Evolutionary conservation across 2,113 vertebrate species (phyloP).

Genomic region (Microcebus jonahi): DNA sequence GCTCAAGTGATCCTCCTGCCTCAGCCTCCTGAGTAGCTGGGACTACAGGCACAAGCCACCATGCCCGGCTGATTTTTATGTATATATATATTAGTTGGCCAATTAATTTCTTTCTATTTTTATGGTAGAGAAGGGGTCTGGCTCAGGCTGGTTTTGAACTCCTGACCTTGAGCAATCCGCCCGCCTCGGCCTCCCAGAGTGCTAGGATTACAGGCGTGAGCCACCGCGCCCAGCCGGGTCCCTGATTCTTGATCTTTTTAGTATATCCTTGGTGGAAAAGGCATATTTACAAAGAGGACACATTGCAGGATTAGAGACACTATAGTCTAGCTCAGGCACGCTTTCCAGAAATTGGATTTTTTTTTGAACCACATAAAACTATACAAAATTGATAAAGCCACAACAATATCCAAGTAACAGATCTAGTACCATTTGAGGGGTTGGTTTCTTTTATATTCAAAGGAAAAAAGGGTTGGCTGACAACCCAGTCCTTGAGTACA

Average conservation of each 20-base stretch:
- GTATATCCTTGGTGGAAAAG: neutral
- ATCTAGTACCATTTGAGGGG: neutral
- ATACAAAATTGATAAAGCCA: neutral
- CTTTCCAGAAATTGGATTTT: neutral
- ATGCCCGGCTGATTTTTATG: too few species aligned
- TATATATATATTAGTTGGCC: too few species aligned
- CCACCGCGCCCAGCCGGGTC: neutral
- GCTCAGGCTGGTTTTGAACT: too few species aligned
- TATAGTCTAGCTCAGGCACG: neutral
- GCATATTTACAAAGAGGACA: neutral
- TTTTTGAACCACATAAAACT: neutral
- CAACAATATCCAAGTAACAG: neutral
- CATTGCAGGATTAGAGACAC: neutral
- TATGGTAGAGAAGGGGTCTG: too few species aligned
- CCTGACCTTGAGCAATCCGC: too few species aligned
- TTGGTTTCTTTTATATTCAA: neutral
- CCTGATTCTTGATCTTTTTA: constrained; percentile 19
- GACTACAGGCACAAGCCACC: too few species aligned
- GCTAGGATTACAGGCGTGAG: too few species aligned
- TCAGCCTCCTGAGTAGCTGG: too few species aligned
- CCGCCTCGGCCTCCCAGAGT: too few species aligned
- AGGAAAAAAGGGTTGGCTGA: neutral
- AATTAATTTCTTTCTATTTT: too few species aligned
- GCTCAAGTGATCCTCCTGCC: too few species aligned
- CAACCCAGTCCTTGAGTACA: neutral